A percentile compares a stretch with the other conserved stretches of the same genome.
phyloP scores from a whole-genome alignment of 2,888 invertebrate genomes.

The Sialis lutaria region DNA sequence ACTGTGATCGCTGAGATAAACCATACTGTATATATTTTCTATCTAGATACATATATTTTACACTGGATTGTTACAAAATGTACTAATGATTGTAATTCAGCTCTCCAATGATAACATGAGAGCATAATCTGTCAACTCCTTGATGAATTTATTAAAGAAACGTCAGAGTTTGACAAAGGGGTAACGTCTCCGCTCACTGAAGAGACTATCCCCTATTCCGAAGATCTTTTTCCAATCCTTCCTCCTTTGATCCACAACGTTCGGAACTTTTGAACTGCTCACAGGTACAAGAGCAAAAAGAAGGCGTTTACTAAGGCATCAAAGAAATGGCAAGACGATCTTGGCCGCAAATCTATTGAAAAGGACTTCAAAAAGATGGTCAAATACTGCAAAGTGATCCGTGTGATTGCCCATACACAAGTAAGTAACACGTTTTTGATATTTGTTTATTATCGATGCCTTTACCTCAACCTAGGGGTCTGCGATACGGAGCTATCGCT shows the following conservation, averaged over 20 bases:
- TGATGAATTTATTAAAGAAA: slow-evolving; percentile 6
- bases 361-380: slow-evolving; percentile 94
- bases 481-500: not conserved
- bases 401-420: slow-evolving; percentile 96
- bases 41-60: no score
- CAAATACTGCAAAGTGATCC: slow-evolving; percentile 93
- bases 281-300: slow-evolving; percentile 99
- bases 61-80: no score
- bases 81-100: slow-evolving; percentile 16
- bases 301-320: slow-evolving; percentile 98
- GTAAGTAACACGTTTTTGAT: slow-evolving; percentile 27
- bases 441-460: not conserved
- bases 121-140: slow-evolving; percentile 23
- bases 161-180: slow-evolving; percentile 18
- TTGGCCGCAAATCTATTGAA: slow-evolving; percentile 93
- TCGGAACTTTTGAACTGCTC: slow-evolving; percentile 7
- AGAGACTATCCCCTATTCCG: slow-evolving; percentile 43
- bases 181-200: slow-evolving; percentile 53
- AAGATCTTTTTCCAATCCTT: slow-evolving; percentile 5
- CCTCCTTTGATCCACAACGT: slow-evolving; percentile 9
- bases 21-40: slow-evolving; percentile 45
- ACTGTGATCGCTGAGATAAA: slow-evolving; percentile 47
- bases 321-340: slow-evolving; percentile 97
- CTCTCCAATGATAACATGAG: slow-evolving; percentile 61
- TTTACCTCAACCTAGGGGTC: slow-evolving; percentile 1